These are phyloP conservation scores for Temnothorax longispinosus DNA, from an alignment of 1,140 invertebrate genomes.

Conservation along the genomic window DNA sequence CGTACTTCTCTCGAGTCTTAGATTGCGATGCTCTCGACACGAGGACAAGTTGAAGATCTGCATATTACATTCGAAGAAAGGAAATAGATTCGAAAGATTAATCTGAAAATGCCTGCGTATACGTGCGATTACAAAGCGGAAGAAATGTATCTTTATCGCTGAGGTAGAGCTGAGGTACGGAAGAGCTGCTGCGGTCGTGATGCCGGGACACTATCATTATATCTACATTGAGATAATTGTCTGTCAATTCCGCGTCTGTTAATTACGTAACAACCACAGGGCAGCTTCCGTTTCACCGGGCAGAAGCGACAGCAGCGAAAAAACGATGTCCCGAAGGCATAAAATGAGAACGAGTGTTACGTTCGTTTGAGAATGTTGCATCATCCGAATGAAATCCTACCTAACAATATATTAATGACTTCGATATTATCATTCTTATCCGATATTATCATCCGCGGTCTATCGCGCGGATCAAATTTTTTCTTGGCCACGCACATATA, in stretches of 20 bases:
- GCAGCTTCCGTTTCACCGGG: constrained; percentile 36
- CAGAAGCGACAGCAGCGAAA: background rate
- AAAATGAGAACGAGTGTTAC: background rate
- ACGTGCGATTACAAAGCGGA: background rate
- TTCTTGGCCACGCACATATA: background rate
- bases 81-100: background rate
- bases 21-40: background rate
- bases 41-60: background rate
- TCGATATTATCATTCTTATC: constrained; percentile 64
- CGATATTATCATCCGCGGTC: constrained; percentile 42
- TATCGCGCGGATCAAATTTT: background rate
- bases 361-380: constrained; percentile 10
- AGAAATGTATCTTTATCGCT: constrained; percentile 21
- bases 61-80: background rate
- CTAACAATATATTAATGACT: constrained; percentile 71
- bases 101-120: background rate
- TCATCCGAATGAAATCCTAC: constrained; percentile 62
- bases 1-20: background rate
- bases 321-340: background rate
- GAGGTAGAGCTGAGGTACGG: background rate
- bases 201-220: constrained; percentile 34
- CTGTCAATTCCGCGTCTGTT: constrained; percentile 33
- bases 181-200: background rate
- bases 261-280: constrained; percentile 40
- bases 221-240: constrained; percentile 31